Base-by-base conservation (phyloP, 2,888 invertebrate genomes). In the Drosophila longiperda region DNA sequence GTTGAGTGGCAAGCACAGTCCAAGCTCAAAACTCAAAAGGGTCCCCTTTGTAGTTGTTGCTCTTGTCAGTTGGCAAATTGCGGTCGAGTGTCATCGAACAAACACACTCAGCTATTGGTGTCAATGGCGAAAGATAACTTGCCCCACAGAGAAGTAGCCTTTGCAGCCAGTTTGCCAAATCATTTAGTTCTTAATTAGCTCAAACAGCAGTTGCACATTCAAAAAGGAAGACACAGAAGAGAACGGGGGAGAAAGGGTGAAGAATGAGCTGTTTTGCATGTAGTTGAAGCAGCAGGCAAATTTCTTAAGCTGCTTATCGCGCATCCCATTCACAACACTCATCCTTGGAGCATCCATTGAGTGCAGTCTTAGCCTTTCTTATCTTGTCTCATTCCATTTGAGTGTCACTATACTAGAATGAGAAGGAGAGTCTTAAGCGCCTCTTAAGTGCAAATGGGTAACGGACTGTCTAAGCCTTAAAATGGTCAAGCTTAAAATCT, bases 61-160 rank as follows among this genome's bases (percentile, higher is more conserved):
- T 69, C 11, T 42, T 60, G 69, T 67, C n/a, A 38, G 54, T 59
- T 78, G 45, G 57, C 60, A 72, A 85, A 87, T 86, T 86, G 89
- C 75, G 87, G 84, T 81, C 72, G 73, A 87, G 82, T 75, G 69
- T 67, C 89, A 87, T 83, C 75, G 87, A 83, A 76, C 70, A 79
- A 69, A 64, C 67, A 38, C 33, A 54, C 53, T 66, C 50, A 66
- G 61, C 55, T 29, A 55, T 68, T 69, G 68, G 64, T 65, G 65
- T 66, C 64, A 73, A 60, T 52, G 49, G 61, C 36, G 42, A 49
- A 67, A 58, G 68, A 83, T 68, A 73, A 65, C 70, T 23, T 78
- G 65, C 53, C 63, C 65, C 42, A 65, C 55, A 50, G 5, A 40
- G 48, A 52, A 36, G 65, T 53, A 63, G 59, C 58, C 23, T 64